Evolutionary conservation across 2,888 invertebrate genomes (phyloP), one percentile per base, ranked within the genome.

Genomic region (Habroteleia sp.): DNA sequence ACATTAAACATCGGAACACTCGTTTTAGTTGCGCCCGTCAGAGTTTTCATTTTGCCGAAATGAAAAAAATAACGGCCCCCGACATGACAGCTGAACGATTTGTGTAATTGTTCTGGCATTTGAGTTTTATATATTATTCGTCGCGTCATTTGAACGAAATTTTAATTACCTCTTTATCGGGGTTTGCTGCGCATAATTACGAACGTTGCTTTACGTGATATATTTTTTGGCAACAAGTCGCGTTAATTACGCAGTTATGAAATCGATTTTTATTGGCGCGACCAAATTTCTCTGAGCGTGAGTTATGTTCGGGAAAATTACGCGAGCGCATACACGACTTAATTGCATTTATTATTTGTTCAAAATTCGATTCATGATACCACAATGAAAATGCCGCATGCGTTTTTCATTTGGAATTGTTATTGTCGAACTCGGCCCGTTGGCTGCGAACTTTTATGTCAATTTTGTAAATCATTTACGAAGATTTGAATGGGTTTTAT

Each of bases 291-390:
- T 56, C 10, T 3, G 17, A 23, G 13, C 29, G 39, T 71, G 52
- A 62, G 54, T 54, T 62, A 71, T 33, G 62, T 5, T 17, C 23
- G 52, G 13, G 35, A 6, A 60, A 71, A 71, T 71, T 62, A 54
- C 46, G 7, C 39, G 41, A 37, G 27, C 50, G 23, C 25, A 35
- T 17, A 33, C 41, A 44, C 48, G 39, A 63, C 48, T 63, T 72
- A 50, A 63, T 63, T 63, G 41, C 63, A 63, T 63, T 72, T 63
- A 72, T 72, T 65, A 72, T 72, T 72, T 65, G 58, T 50, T 58
- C 50, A 39, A 44, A 72, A 50, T 58, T 58, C 72, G 63, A 72
- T 72, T 56, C 63, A 65, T 58, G 63, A 65, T 58, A 50, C 63
- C 65, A 48, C 65, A 72, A 65, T 72, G 72, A 65, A 65, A 65